Evolutionary conservation across 2,888 invertebrate species (phyloP).

Genomic region (Eupithecia pulchellata): DNA sequence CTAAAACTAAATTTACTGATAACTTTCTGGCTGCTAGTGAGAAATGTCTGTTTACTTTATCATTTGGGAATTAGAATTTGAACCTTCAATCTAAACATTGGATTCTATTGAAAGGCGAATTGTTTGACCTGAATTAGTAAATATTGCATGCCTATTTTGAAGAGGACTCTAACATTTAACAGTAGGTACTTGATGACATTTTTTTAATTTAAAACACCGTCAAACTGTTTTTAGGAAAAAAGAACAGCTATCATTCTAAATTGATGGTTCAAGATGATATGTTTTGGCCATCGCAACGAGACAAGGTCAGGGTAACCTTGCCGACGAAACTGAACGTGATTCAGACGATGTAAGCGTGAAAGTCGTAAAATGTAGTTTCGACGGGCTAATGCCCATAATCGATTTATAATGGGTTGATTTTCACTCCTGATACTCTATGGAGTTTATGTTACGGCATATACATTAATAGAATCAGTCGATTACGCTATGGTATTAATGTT

Average conservation of each 20-base stretch:
- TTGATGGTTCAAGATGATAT: slow-evolving; percentile 14
- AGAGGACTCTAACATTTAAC: too few relatives aligned
- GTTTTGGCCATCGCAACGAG: slow-evolving; percentile 13
- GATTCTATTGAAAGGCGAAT: slow-evolving; percentile 4
- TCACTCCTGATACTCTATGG: neutral
- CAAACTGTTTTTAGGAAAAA: neutral
- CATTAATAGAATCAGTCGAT: slow-evolving; percentile 2
- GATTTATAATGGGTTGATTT: neutral
- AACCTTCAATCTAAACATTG: neutral
- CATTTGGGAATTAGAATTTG: slow-evolving; percentile 1
- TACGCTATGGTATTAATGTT: neutral
- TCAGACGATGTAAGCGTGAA: slow-evolving; percentile 16
- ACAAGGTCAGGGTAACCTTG: slow-evolving; percentile 38
- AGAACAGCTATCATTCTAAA: neutral
- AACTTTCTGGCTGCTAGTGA: neutral
- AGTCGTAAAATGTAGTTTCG: slow-evolving; percentile 5
- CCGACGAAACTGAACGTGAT: slow-evolving; percentile 10
- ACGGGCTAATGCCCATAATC: neutral
- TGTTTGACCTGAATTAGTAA: neutral
- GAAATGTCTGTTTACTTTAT: slow-evolving; percentile 1
- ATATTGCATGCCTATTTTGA: neutral
- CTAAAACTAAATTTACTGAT: neutral
- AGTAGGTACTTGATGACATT: neutral
- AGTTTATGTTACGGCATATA: neutral
- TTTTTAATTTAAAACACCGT: neutral